Conservation (phyloP, 1,140 invertebrate species). For the Holotrichia oblita region DNA sequence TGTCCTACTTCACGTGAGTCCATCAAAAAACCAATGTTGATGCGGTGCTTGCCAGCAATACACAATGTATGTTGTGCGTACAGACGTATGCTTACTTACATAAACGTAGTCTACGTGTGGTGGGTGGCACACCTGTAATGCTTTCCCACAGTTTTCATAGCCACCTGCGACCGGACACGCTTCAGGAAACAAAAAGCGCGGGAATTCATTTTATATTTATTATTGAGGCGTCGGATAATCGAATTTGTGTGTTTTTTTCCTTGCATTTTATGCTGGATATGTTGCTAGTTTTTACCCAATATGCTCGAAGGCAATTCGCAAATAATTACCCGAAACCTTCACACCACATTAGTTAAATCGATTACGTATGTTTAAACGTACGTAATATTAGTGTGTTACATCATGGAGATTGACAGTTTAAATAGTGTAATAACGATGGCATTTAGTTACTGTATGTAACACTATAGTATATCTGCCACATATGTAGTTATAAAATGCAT, state of each 20-base stretch:
- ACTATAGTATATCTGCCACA: no score
- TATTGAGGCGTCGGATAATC: conserved; percentile 16
- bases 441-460: no score
- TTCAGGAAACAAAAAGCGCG: conserved; percentile 40
- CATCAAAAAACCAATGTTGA: not conserved
- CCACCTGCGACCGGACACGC: conserved; percentile 41
- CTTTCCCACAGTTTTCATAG: conserved; percentile 43
- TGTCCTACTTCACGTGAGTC: conserved; percentile 5
- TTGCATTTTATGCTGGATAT: not conserved
- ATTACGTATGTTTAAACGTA: no score
- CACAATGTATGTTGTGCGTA: not conserved
- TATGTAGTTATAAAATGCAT: no score
- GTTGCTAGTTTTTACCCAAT: not conserved
- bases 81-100: not conserved
- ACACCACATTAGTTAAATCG: no score
- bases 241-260: not conserved
- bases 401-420: no score
- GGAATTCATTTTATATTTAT: conserved; percentile 25
- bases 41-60: not conserved
- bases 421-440: no score
- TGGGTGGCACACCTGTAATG: conserved; percentile 44
- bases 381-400: no score
- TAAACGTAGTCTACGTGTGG: conserved; percentile 18
- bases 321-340: no score
- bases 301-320: no score